Conservation (phyloP, 2,888 invertebrate species). For the Stegophylla sp. region DNA sequence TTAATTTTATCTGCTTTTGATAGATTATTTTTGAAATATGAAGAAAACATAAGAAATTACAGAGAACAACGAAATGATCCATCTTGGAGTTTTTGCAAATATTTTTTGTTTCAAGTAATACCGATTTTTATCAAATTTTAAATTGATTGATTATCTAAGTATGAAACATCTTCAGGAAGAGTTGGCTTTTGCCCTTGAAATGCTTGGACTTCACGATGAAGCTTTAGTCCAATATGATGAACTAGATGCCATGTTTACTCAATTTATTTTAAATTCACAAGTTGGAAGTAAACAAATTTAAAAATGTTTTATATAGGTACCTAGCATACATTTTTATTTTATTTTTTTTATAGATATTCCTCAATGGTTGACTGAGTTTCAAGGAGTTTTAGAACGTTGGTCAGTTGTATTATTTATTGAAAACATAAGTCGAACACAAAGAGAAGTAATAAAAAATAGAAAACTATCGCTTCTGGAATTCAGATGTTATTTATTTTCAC, state of each 20-base stretch:
- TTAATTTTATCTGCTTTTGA: constrained; percentile 87
- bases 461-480: constrained; percentile 79
- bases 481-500: constrained; percentile 89
- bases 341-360: constrained; percentile 72
- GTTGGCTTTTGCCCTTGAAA: constrained; percentile 91
- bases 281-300: constrained; percentile 70
- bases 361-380: constrained; percentile 83
- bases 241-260: constrained; percentile 93
- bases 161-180: constrained; percentile 76
- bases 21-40: constrained; percentile 82
- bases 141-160: constrained; percentile 14
- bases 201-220: constrained; percentile 91
- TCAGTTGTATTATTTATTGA: constrained; percentile 78
- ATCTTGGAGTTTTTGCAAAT: constrained; percentile 93
- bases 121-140: constrained; percentile 18
- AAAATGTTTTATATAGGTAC: constrained; percentile 9
- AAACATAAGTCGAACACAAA: constrained; percentile 70
- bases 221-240: constrained; percentile 96
- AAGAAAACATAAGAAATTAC: constrained; percentile 87
- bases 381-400: constrained; percentile 81
- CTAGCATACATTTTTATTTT: not conserved
- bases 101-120: constrained; percentile 85
- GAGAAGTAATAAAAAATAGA: constrained; percentile 67
- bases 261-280: constrained; percentile 93
- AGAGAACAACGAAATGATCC: constrained; percentile 87